Percentiles rank a stretch among this genome's conserved stretches.
Evolutionary conservation across 1,140 invertebrate genomes (phyloP).

Genomic region (Sesamia nonagrioides): DNA sequence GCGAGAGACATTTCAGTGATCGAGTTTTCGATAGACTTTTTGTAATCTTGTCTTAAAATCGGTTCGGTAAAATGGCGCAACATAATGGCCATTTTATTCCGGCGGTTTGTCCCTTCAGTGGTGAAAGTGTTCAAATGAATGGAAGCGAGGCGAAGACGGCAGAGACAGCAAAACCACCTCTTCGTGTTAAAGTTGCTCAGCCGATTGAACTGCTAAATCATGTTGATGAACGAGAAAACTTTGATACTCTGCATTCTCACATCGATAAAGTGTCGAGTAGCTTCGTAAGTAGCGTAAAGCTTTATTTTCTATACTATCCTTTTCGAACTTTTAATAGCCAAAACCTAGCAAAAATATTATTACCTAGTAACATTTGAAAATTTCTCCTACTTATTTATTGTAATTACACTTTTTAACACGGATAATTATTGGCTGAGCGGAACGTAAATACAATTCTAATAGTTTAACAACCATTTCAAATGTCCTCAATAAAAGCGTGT

Average conservation of each 20-base stretch:
- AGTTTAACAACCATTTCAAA: too few relatives aligned
- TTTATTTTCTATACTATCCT: not conserved
- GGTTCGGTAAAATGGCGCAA: constrained; percentile 61
- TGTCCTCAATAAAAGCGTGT: too few relatives aligned
- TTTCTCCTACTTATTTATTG: too few relatives aligned
- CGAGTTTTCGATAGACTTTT: constrained; percentile 63
- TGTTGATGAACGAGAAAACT: constrained; percentile 69
- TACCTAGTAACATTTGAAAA: too few relatives aligned
- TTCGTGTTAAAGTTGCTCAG: constrained; percentile 77
- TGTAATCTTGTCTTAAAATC: constrained; percentile 60
- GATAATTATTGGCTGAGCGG: too few relatives aligned
- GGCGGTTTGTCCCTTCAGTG: constrained; percentile 68
- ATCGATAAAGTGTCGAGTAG: constrained; percentile 65
- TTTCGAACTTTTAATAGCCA: too few relatives aligned
- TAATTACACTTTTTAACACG: too few relatives aligned
- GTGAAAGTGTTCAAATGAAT: constrained; percentile 64
- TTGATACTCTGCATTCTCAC: constrained; percentile 74
- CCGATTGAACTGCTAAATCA: constrained; percentile 77
- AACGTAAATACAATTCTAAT: too few relatives aligned
- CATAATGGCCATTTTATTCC: constrained; percentile 64
- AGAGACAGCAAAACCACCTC: constrained; percentile 66
- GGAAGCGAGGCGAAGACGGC: constrained; percentile 42
- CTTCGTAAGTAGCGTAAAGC: constrained; percentile 68
- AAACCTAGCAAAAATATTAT: too few relatives aligned
- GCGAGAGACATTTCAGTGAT: constrained; percentile 55